Conservation (phyloP, 2,113 vertebrate genomes). For the Siniperca chuatsi region DNA sequence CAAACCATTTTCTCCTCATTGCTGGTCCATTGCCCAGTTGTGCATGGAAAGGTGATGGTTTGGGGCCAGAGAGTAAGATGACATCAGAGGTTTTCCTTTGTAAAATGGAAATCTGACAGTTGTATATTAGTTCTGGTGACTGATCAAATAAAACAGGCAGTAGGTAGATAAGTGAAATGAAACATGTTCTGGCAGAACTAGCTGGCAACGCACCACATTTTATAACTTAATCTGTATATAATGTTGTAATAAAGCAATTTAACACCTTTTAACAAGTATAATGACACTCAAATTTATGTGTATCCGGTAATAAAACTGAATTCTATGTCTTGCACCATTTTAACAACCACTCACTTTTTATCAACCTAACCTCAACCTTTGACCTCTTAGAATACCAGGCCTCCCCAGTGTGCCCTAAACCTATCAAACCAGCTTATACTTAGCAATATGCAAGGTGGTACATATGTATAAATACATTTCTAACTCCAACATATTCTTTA, state of each 20-base stretch:
- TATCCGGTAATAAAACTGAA: constrained; percentile 29
- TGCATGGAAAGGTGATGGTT: constrained; percentile 16
- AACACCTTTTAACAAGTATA: not conserved
- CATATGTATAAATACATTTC: constrained; percentile 35
- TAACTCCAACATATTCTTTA: constrained; percentile 46
- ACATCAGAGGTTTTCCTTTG: constrained; percentile 46
- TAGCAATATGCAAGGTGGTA: constrained; percentile 19
- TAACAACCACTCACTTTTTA: constrained; percentile 20
- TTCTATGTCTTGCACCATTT: not conserved
- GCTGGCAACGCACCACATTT: not conserved
- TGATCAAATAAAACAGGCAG: constrained; percentile 32
- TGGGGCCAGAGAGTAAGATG: constrained; percentile 10
- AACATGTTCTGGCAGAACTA: constrained; percentile 3
- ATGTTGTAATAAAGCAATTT: constrained; percentile 20
- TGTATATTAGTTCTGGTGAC: constrained; percentile 8
- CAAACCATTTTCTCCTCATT: not conserved
- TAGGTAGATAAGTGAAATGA: constrained; percentile 28
- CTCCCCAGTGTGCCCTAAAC: constrained; percentile 12
- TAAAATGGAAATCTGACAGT: constrained; percentile 26
- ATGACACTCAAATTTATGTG: not conserved
- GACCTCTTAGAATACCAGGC: not conserved
- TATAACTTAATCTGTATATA: constrained; percentile 19
- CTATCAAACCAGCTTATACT: constrained; percentile 5
- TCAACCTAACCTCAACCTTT: constrained; percentile 17
- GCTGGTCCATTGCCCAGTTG: constrained; percentile 6